Percentiles rank a stretch among this genome's conserved stretches.
Conservation (phyloP, 2,888 invertebrate genomes). For the Euplagia quadripunctaria region DNA sequence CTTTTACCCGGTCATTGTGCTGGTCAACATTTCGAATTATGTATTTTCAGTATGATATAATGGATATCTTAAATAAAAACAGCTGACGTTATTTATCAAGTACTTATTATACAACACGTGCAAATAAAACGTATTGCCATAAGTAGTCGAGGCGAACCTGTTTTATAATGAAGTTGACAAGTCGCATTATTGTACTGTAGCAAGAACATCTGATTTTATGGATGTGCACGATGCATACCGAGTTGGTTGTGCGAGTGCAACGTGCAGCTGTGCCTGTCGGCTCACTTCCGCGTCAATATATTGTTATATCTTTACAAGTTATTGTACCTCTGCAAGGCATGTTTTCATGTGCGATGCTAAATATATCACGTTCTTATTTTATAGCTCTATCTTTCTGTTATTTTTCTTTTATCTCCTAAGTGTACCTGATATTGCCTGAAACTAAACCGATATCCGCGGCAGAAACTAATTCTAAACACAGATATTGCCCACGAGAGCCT, state of each 20-base stretch:
- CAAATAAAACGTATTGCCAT: constrained; percentile 58
- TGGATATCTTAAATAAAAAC: constrained; percentile 22
- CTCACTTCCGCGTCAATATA: constrained; percentile 51
- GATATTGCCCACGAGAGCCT: constrained; percentile 19
- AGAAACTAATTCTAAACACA: not conserved
- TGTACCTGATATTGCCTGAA: not conserved
- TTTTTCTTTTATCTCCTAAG: not conserved
- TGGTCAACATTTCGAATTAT: constrained; percentile 2
- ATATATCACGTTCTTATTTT: not conserved
- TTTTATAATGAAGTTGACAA: constrained; percentile 60
- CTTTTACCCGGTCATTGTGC: not conserved
- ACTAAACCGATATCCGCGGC: not conserved
- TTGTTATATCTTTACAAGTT: constrained; percentile 23
- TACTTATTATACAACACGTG: constrained; percentile 59
- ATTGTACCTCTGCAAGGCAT: constrained; percentile 16
- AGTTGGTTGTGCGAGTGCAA: constrained; percentile 54
- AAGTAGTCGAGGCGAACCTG: constrained; percentile 63
- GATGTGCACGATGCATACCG: constrained; percentile 50
- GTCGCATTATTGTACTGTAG: constrained; percentile 60
- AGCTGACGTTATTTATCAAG: constrained; percentile 44
- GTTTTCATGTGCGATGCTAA: not conserved
- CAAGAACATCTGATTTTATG: constrained; percentile 68
- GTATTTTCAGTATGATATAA: constrained; percentile 7
- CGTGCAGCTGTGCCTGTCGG: constrained; percentile 69
- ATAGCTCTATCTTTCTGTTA: not conserved